Base-by-base conservation (phyloP, 2,113 vertebrate species). In the Thinocorus orbignyianus region DNA sequence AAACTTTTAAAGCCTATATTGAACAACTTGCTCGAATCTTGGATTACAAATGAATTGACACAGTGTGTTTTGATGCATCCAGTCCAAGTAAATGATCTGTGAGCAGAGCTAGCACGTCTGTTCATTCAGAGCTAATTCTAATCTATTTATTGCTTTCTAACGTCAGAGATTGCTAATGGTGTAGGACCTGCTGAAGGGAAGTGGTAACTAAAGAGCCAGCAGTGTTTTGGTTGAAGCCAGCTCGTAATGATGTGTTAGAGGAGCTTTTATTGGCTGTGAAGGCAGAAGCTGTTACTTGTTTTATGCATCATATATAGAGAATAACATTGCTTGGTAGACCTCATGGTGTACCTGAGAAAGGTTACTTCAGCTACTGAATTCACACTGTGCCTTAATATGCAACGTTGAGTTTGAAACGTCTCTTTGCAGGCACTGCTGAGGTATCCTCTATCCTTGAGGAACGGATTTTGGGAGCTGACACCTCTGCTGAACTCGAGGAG, bases 401-500 rank as follows among this genome's bases (percentile, higher is more conserved):
- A 35, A 5, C 55, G 8, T 35, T 4, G 41, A 16, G 2, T 88
- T 35, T 58, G 22, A 44, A 73, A 49, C 7, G 1, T 11, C 37
- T n/a, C 9, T 55, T 26, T 88, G 7, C 84, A 99, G 99, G 99
- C 88, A 99, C 99, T 17, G 99, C 99, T 0, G 99, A 99, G 94
- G 98, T 99, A 14, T 99, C 99, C 30, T 99, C 99, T 64, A 99
- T 99, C 86, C 98, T 99, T 41, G 99, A 99, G 97, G 99, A 99
- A 83, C 99, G 99, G 71, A 99, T 99, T 97, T 62, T 99, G 97
- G 99, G 99, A 69, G 99, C 99, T 16, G 99, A 99, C 86, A 99
- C 98, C 33, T 95, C 98, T 42, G 99, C 98, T 62, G 98, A 99
- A 78, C 98, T 99, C 82, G 99, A 99, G 96, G 99, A 99, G 97